Evolutionary conservation across 2,113 vertebrate species (phyloP).

Genomic region (Lasiurus borealis): DNA sequence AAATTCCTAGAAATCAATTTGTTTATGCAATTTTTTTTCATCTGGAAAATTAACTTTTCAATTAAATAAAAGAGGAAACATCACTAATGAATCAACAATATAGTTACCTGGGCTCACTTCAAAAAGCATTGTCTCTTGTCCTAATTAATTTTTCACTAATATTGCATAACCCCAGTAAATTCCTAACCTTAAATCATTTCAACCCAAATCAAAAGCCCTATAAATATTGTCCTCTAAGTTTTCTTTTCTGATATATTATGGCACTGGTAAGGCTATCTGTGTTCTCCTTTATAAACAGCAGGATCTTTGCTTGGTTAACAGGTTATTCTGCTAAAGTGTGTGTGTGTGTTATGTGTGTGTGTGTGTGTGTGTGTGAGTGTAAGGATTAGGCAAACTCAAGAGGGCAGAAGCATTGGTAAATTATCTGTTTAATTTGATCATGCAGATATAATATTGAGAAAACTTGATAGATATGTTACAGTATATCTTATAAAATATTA

Average conservation of each 20-base stretch:
- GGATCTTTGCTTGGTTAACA: background rate
- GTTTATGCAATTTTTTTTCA: slow-evolving; percentile 40
- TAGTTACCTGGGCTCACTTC: background rate
- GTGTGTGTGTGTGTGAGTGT: too few species aligned
- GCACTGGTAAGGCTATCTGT: background rate
- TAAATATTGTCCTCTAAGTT: background rate
- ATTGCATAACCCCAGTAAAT: background rate
- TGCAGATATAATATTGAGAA: background rate
- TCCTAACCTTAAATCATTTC: background rate
- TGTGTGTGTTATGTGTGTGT: too few species aligned
- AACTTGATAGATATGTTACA: background rate
- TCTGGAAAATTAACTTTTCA: background rate
- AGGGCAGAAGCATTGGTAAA: background rate
- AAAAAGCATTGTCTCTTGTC: background rate
- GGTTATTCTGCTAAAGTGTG: background rate
- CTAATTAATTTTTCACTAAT: background rate
- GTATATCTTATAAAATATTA: background rate
- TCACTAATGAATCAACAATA: background rate
- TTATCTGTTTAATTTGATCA: background rate
- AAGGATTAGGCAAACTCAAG: background rate
- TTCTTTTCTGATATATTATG: background rate
- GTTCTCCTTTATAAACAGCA: background rate
- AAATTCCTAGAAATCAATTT: slow-evolving; percentile 41
- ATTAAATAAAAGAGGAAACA: background rate
- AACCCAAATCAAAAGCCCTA: background rate